Percentiles rank a stretch among this genome's conserved stretches.
Conservation (phyloP, 2,888 invertebrate genomes). For the Polylopha cassiicola region DNA sequence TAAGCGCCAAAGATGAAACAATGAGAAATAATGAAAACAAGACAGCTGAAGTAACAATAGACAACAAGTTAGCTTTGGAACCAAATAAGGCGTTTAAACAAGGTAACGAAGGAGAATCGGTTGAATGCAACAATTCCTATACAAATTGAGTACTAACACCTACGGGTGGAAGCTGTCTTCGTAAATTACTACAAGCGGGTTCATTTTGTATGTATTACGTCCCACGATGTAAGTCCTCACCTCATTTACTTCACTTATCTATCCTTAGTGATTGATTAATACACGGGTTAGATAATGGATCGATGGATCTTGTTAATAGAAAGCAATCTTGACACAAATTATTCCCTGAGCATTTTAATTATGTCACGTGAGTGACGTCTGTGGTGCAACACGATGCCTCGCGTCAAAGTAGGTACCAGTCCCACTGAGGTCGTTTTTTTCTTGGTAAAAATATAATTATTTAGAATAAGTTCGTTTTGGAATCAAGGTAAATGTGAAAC, state of each 20-base stretch:
- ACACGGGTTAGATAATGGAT: slow-evolving; percentile 4
- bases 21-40: neutral
- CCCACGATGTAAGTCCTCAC: slow-evolving; percentile 17
- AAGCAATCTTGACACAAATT: no score
- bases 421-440: no score
- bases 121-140: slow-evolving; percentile 15
- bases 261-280: slow-evolving; percentile 13
- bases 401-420: no score
- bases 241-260: slow-evolving; percentile 14
- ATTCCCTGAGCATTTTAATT: no score
- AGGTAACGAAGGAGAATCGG: slow-evolving; percentile 6
- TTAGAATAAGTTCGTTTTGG: no score
- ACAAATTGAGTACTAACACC: slow-evolving; percentile 16
- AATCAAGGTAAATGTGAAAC: no score
- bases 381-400: no score
- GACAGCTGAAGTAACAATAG: slow-evolving; percentile 5
- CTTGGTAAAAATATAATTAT: no score
- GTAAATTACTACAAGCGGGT: slow-evolving; percentile 16
- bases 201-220: slow-evolving; percentile 16
- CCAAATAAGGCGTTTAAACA: slow-evolving; percentile 8
- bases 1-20: slow-evolving; percentile 6
- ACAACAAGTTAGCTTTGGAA: neutral
- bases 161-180: slow-evolving; percentile 15
- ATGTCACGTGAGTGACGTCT: no score
- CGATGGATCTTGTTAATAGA: slow-evolving; percentile 3